These are phyloP conservation scores for Danio jaintianensis DNA, from an alignment of 2,797 vertebrate genomes.

Conservation along the genomic window DNA sequence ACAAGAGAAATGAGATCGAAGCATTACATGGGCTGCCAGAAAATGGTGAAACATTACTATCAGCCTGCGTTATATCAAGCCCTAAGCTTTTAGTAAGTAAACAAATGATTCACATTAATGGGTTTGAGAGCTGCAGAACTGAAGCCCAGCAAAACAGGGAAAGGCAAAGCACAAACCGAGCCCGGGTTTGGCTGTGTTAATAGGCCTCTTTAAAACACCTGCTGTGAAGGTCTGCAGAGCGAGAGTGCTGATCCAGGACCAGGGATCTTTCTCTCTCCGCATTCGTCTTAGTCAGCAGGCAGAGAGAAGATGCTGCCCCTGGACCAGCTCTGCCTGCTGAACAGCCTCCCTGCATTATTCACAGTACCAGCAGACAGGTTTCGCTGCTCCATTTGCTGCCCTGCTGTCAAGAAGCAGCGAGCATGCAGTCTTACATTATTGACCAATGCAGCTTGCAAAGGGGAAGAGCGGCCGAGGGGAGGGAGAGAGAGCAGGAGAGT, in stretches of 20 bases:
- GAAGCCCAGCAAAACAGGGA: constrained; percentile 7
- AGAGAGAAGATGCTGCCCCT: constrained; percentile 52
- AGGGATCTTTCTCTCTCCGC: constrained; percentile 25
- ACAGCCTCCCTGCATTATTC: constrained; percentile 79
- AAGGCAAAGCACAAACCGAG: neutral
- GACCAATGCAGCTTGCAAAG: constrained; percentile 66
- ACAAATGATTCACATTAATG: constrained; percentile 34
- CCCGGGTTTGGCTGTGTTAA: constrained; percentile 29
- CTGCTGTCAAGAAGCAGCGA: constrained; percentile 72
- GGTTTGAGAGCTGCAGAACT: constrained; percentile 3
- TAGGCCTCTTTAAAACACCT: constrained; percentile 15
- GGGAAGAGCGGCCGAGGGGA: constrained; percentile 58
- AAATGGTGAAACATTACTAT: neutral
- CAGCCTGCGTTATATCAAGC: constrained; percentile 26
- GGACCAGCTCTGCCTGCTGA: constrained; percentile 56
- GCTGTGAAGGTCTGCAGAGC: constrained; percentile 38
- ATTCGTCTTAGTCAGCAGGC: constrained; percentile 43
- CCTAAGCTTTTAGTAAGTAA: constrained; percentile 41
- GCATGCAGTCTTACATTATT: constrained; percentile 82
- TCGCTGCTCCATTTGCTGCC: constrained; percentile 75
- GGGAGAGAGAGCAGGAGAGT: constrained; percentile 36
- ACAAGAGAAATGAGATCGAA: neutral
- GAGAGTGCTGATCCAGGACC: constrained; percentile 45
- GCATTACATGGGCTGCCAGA: neutral
- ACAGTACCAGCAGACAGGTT: constrained; percentile 72